Percentiles rank a stretch among this genome's conserved stretches.
These are phyloP conservation scores for Drosophila nigricruria DNA, from an alignment of 2,888 invertebrate species.

Conservation along the genomic window DNA sequence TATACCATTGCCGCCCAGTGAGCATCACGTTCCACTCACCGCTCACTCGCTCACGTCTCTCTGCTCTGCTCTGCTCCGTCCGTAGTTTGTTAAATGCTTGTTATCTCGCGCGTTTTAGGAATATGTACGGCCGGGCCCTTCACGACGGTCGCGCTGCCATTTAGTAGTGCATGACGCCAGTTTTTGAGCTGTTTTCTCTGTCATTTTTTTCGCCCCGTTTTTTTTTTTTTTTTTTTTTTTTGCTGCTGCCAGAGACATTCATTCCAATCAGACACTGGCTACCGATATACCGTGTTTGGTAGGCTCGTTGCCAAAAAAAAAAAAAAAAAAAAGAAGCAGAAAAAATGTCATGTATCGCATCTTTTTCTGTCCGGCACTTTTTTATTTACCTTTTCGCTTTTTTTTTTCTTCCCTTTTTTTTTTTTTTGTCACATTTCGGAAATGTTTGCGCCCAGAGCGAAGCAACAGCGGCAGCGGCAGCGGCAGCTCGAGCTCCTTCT, in stretches of 20 bases:
- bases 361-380: slow-evolving; percentile 16
- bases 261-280: slow-evolving; percentile 50
- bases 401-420: slow-evolving; percentile 4
- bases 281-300: slow-evolving; percentile 42
- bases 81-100: slow-evolving; percentile 36
- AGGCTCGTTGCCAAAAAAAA: slow-evolving; percentile 46
- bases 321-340: slow-evolving; percentile 19
- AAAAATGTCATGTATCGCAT: slow-evolving; percentile 55
- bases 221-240: no score
- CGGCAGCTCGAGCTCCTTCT: slow-evolving; percentile 7
- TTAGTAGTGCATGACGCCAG: slow-evolving; percentile 40
- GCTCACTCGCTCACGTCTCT: background rate
- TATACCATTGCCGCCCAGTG: background rate
- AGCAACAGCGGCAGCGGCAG: slow-evolving; percentile 10
- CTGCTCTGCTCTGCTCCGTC: background rate
- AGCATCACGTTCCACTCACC: slow-evolving; percentile 2
- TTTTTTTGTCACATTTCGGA: slow-evolving; percentile 55
- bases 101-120: slow-evolving; percentile 35
- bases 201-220: background rate
- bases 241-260: slow-evolving; percentile 29
- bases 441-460: slow-evolving; percentile 52
- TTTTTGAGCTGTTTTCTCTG: slow-evolving; percentile 17
- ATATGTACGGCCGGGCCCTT: slow-evolving; percentile 14
- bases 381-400: slow-evolving; percentile 8
- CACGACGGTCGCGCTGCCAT: slow-evolving; percentile 30